phyloP scores from a whole-genome alignment of 2,113 vertebrate species.

The Mastomys coucha region DNA sequence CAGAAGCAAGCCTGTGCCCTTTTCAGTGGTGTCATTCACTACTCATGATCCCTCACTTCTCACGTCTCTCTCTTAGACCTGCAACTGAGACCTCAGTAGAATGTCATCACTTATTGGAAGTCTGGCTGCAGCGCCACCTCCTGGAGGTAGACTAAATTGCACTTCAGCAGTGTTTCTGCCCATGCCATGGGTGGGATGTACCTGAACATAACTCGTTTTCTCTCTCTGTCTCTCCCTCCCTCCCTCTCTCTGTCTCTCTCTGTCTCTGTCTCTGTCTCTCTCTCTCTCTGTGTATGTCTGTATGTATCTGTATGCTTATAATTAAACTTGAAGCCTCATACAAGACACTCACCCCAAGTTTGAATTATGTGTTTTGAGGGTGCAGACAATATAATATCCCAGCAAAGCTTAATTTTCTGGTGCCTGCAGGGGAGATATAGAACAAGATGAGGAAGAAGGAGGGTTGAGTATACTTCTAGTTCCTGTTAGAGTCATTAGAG shows the following conservation, averaged over 20 bases:
- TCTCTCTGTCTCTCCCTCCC: too few relatives aligned
- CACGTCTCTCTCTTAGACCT: background rate
- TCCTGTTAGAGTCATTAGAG: background rate
- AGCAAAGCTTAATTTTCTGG: background rate
- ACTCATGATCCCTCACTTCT: background rate
- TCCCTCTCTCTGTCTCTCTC: too few relatives aligned
- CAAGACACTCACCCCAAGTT: background rate
- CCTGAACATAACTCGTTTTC: background rate
- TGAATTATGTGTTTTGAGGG: background rate
- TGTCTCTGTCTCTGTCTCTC: too few relatives aligned
- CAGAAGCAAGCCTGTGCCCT: background rate
- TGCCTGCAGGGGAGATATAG: background rate
- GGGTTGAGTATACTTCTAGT: background rate
- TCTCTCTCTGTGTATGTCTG: too few relatives aligned
- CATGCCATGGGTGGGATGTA: background rate
- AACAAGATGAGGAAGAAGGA: background rate
- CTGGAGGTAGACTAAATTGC: background rate
- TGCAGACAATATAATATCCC: background rate
- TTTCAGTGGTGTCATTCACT: background rate
- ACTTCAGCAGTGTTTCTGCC: background rate
- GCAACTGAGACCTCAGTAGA: background rate
- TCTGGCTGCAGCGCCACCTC: background rate
- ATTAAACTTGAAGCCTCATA: background rate
- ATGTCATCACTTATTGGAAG: background rate
- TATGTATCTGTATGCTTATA: background rate